Conservation (phyloP, 2,888 invertebrate species). For the Falcaria lacertinaria region DNA sequence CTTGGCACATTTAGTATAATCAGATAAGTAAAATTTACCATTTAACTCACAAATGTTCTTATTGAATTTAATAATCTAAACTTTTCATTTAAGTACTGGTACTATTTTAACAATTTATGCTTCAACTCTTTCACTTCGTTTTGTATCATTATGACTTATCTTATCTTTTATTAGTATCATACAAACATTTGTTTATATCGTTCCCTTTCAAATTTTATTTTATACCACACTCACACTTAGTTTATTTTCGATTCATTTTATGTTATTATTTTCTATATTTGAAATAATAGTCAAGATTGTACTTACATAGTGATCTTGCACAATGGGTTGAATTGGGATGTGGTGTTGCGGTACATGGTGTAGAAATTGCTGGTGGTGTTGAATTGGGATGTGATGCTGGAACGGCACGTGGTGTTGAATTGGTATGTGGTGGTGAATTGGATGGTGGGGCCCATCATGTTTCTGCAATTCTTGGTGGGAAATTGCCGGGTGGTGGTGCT, state of each 20-base stretch:
- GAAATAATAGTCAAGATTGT: too few relatives aligned
- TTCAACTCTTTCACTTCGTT: too few relatives aligned
- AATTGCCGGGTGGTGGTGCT: conserved; percentile 50
- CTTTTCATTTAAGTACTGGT: too few relatives aligned
- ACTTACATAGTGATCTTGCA: conserved; percentile 67
- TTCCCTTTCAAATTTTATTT: too few relatives aligned
- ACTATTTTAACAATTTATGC: too few relatives aligned
- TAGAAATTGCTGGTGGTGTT: conserved; percentile 15
- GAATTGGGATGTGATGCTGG: conserved; percentile 36
- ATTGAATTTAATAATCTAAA: conserved; percentile 4
- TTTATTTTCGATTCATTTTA: too few relatives aligned
- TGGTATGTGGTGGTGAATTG: conserved; percentile 42
- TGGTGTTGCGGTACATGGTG: conserved; percentile 39
- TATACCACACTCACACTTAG: too few relatives aligned
- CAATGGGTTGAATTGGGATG: conserved; percentile 32
- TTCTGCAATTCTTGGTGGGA: conserved; percentile 67
- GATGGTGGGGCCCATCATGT: conserved; percentile 59
- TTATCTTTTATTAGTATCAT: too few relatives aligned
- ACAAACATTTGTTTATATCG: too few relatives aligned
- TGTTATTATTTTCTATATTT: too few relatives aligned
- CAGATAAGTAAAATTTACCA: not conserved
- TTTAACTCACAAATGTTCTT: conserved; percentile 5
- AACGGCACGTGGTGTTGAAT: conserved; percentile 43
- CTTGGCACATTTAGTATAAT: not conserved
- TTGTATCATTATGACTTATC: too few relatives aligned